These are phyloP conservation scores for Tichodroma muraria DNA, from an alignment of 2,113 vertebrate genomes.

Conservation along the genomic window DNA sequence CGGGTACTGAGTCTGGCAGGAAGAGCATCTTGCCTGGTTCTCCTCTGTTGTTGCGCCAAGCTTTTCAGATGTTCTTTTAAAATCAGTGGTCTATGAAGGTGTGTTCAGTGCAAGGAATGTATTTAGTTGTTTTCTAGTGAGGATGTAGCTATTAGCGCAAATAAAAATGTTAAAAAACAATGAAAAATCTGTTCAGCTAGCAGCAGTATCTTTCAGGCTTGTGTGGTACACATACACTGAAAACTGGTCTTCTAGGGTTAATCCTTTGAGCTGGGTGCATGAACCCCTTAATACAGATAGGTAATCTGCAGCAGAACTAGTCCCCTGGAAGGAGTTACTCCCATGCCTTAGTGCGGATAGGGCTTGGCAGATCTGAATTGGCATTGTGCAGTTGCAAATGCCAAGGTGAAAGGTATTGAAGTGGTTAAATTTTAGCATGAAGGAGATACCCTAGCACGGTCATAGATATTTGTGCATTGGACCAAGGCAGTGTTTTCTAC, in stretches of 20 bases:
- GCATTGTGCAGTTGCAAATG: background rate
- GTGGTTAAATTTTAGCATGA: background rate
- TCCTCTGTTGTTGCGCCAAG: background rate
- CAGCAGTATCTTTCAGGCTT: background rate
- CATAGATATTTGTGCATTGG: background rate
- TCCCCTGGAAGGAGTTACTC: background rate
- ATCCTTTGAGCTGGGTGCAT: background rate
- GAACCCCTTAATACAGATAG: background rate
- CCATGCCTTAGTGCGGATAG: rapidly evolving
- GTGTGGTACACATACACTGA: background rate
- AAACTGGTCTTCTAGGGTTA: background rate
- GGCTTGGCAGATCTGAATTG: background rate
- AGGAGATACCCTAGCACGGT: background rate
- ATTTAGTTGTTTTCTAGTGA: background rate
- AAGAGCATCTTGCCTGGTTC: background rate
- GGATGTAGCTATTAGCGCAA: background rate
- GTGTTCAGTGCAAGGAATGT: background rate
- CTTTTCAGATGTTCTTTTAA: background rate
- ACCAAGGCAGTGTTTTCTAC: constrained; percentile 16
- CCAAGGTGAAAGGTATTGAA: background rate
- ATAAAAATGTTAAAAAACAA: background rate
- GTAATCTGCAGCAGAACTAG: background rate
- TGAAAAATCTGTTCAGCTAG: background rate
- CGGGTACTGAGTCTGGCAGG: background rate
- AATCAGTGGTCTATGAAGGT: background rate